Percentiles rank a stretch among this genome's conserved stretches.
Evolutionary conservation across 2,888 invertebrate genomes (phyloP).

Genomic region (Cyclophora punctaria): DNA sequence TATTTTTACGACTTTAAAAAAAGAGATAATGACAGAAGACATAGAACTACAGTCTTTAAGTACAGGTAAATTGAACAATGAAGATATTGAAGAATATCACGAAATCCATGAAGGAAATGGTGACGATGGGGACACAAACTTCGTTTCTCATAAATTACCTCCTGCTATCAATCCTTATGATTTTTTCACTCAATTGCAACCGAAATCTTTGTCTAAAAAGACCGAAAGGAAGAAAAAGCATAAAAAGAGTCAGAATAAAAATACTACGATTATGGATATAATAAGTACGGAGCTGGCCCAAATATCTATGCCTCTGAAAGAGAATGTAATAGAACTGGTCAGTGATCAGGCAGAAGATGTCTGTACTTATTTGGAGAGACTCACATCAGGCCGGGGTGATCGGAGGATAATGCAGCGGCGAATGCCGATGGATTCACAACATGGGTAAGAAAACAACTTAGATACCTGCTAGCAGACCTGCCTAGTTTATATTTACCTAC

Average conservation of each 20-base stretch:
- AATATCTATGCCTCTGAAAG: conserved; percentile 29
- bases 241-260: conserved; percentile 31
- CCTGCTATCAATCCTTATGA: conserved; percentile 38
- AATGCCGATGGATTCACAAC: conserved; percentile 32
- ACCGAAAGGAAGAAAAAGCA: conserved; percentile 36
- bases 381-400: conserved; percentile 5
- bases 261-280: conserved; percentile 46
- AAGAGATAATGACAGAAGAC: conserved; percentile 37
- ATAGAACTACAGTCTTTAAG: conserved; percentile 43
- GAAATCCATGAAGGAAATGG: conserved; percentile 58
- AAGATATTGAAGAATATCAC: conserved; percentile 56
- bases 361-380: conserved; percentile 29
- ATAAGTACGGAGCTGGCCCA: conserved; percentile 47
- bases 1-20: not conserved
- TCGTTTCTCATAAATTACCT: conserved; percentile 20
- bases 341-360: conserved; percentile 24
- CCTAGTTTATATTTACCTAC: not conserved
- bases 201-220: conserved; percentile 28
- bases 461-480: not conserved
- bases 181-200: conserved; percentile 48
- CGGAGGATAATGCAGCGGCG: conserved; percentile 23
- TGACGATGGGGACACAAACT: conserved; percentile 25
- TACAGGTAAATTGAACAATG: conserved; percentile 25
- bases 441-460: conserved; percentile 30
- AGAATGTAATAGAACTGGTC: conserved; percentile 34